Percentiles rank a stretch among this genome's conserved stretches.
phyloP scores from a whole-genome alignment of 2,113 vertebrate genomes.

The Meriones unguiculatus region DNA sequence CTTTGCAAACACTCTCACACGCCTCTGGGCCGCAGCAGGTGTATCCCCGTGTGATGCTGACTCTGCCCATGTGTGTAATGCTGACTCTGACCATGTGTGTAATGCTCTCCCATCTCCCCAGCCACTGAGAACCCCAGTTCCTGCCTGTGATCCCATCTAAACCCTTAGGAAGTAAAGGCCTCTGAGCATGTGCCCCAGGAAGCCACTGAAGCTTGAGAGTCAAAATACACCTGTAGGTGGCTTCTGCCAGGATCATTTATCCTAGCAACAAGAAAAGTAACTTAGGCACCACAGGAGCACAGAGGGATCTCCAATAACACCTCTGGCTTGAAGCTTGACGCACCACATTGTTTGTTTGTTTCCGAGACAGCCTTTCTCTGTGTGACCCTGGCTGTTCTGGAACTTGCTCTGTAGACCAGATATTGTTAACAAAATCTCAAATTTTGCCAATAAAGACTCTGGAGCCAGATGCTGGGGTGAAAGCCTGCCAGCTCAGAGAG shows the following conservation, averaged over 20 bases:
- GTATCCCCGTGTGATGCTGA: background rate
- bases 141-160: background rate
- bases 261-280: background rate
- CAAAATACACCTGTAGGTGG: background rate
- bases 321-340: background rate
- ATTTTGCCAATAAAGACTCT: too few relatives aligned
- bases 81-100: background rate
- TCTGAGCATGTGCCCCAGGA: background rate
- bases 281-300: background rate
- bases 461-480: too few relatives aligned
- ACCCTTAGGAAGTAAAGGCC: background rate
- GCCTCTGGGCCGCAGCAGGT: background rate
- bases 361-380: too few relatives aligned
- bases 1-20: background rate
- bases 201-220: background rate
- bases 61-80: too few relatives aligned
- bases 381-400: too few relatives aligned
- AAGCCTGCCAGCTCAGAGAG: too few relatives aligned
- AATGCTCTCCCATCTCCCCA: background rate
- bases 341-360: too few relatives aligned
- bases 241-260: background rate
- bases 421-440: too few relatives aligned
- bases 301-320: background rate
- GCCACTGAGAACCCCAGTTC: background rate
- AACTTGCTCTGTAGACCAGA: too few relatives aligned